Evolutionary conservation across 92 coral and sea anemone species (phyloP).

Genomic region (Isaurus tuberculatus): DNA sequence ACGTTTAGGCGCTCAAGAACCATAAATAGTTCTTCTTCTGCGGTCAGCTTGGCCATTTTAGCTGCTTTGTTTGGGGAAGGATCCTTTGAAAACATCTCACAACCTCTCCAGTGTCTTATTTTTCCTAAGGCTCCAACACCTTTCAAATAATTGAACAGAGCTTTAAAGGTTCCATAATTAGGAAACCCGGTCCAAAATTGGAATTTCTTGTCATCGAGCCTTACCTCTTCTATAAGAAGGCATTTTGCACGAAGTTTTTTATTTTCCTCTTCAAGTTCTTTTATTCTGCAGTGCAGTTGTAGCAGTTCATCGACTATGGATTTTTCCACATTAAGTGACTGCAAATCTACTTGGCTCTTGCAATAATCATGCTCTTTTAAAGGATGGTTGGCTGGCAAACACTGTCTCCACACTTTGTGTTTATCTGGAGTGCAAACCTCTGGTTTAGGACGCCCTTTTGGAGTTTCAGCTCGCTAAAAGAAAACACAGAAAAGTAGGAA

Average conservation of each 20-base stretch:
- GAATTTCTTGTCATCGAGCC: neutral
- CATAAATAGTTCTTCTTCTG: neutral
- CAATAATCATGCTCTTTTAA: constrained; percentile 2
- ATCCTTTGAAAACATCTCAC: neutral
- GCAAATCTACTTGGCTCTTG: neutral
- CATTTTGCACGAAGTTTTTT: neutral
- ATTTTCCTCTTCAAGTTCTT: constrained; percentile 9
- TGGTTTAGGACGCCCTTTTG: no score
- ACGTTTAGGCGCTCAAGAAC: neutral
- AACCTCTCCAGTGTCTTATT: constrained; percentile 2
- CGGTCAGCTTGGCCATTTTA: neutral
- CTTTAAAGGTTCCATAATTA: neutral
- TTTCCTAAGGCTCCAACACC: neutral
- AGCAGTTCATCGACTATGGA: constrained; percentile 6
- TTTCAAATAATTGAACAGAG: neutral
- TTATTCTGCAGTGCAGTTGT: neutral
- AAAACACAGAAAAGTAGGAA: no score
- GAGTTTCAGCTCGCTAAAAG: no score
- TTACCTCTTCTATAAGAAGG: neutral
- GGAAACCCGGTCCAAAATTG: neutral
- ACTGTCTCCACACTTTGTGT: neutral
- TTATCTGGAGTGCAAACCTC: neutral
- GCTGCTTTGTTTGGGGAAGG: constrained; percentile 3
- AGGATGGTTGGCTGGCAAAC: constrained; percentile 13
- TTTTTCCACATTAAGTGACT: constrained; percentile 4